Conservation (phyloP, 2,888 invertebrate species). For the Chesias legatella region DNA sequence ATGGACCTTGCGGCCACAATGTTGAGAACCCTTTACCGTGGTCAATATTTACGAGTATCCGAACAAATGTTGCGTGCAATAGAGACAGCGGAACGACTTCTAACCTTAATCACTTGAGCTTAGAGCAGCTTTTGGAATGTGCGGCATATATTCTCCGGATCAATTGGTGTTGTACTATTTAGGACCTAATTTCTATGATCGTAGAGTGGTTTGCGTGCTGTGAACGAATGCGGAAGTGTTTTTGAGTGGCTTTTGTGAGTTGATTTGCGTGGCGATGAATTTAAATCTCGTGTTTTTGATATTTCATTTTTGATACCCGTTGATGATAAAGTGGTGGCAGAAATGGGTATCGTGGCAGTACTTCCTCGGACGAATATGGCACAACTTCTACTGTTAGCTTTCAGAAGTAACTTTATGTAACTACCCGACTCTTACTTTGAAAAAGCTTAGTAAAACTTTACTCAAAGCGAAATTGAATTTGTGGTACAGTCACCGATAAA, state of each 20-base stretch:
- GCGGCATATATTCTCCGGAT: neutral
- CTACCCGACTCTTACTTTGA: too few species aligned
- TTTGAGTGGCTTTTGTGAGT: constrained; percentile 31
- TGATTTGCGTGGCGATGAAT: constrained; percentile 41
- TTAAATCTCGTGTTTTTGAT: constrained; percentile 36
- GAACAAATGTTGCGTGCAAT: constrained; percentile 46
- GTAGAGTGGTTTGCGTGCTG: neutral
- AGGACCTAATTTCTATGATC: constrained; percentile 2
- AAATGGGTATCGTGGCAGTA: too few species aligned
- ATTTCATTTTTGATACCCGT: constrained; percentile 12
- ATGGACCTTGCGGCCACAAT: constrained; percentile 31
- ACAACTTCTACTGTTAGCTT: too few species aligned
- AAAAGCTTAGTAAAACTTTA: too few species aligned
- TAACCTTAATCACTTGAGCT: constrained; percentile 6
- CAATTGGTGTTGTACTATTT: neutral
- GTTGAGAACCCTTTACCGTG: constrained; percentile 50
- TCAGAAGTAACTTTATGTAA: too few species aligned
- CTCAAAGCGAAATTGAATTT: too few species aligned
- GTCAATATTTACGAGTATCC: constrained; percentile 60
- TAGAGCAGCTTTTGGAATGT: constrained; percentile 14
- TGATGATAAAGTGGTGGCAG: neutral
- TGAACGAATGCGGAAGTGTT: constrained; percentile 1
- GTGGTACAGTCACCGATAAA: too few species aligned
- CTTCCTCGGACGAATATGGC: too few species aligned
- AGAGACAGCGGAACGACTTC: constrained; percentile 12